Evolutionary conservation across 1,140 invertebrate species (phyloP).

Genomic region (Bombus confusus): DNA sequence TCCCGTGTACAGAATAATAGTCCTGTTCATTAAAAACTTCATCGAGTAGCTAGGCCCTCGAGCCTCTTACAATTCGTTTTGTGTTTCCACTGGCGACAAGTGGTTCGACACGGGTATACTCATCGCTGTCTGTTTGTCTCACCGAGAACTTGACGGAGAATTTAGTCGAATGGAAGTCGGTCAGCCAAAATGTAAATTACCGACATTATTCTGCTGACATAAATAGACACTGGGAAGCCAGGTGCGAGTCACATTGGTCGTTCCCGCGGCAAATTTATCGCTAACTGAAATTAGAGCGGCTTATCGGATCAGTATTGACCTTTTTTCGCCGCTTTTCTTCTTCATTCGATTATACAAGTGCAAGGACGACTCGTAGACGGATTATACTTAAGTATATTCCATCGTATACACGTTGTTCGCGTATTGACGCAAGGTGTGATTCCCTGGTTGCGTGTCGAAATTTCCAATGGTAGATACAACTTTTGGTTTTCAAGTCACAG

Average conservation of each 20-base stretch:
- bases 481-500: too few species aligned
- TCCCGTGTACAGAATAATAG: background rate
- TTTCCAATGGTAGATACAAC: background rate
- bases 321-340: background rate
- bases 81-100: background rate
- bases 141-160: conserved; percentile 48
- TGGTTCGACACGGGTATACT: background rate
- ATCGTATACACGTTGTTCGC: background rate
- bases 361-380: background rate
- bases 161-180: conserved; percentile 57
- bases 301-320: conserved; percentile 13
- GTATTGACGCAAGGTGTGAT: background rate
- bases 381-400: background rate
- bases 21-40: background rate
- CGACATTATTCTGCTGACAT: conserved; percentile 36
- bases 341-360: conserved; percentile 10
- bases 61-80: background rate
- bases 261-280: conserved; percentile 56
- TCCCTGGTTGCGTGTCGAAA: background rate
- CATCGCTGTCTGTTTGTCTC: conserved; percentile 19
- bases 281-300: conserved; percentile 61
- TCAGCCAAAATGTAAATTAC: conserved; percentile 54
- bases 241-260: conserved; percentile 64
- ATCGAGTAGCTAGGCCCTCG: background rate
- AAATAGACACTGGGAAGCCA: conserved; percentile 66